Evolutionary conservation across 2,888 invertebrate genomes (phyloP), one percentile per base, ranked within the genome.

Genomic region (Bombylius discolor): DNA sequence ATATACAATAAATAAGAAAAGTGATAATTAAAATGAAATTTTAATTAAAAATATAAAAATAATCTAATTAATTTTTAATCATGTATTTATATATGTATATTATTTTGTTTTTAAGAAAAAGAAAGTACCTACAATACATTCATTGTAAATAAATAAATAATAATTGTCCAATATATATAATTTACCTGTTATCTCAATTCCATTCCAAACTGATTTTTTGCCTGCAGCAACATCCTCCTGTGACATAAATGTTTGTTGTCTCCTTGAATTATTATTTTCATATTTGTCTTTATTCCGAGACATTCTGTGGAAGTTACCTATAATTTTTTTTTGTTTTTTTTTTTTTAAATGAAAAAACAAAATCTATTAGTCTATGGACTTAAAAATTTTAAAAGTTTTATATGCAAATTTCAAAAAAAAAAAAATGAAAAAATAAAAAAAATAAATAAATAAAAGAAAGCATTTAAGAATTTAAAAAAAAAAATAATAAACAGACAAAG

Each of bases 151-250:
- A 23, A 23, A 23, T 23, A 23, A 23, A 23, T 23, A 23, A 23
- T 23, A 2, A 23, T 23, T 23, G 23, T 23, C 3, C 23, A 23
- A 23, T 23, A 23, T 23, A 23, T 23, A 2, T 23, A 23, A 51
- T 59, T 61, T 64, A 81, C 83, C 83, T 77, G 82, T 83, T 77
- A 92, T 89, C 84, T 92, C 92, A 78, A 92, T 80, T 71, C 89
- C 88, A 74, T 87, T 85, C 95, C 95, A 96, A 74, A 85, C 83
- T 65, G 92, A 88, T 76, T 92, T 90, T 76, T 93, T 90, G 63
- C 95, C 95, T 66, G 90, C 83, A 69, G 89, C 90, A 72, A 89
- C 84, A 71, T 96, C 95, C 76, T 94, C 93, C 65, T 87, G 81
- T 70, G 93, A 89, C 89, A 95, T 89, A 77, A 92, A 88, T 69